These are phyloP conservation scores for Odontamblyopus rebecca DNA, from an alignment of 2,797 vertebrate species.

Conservation along the genomic window DNA sequence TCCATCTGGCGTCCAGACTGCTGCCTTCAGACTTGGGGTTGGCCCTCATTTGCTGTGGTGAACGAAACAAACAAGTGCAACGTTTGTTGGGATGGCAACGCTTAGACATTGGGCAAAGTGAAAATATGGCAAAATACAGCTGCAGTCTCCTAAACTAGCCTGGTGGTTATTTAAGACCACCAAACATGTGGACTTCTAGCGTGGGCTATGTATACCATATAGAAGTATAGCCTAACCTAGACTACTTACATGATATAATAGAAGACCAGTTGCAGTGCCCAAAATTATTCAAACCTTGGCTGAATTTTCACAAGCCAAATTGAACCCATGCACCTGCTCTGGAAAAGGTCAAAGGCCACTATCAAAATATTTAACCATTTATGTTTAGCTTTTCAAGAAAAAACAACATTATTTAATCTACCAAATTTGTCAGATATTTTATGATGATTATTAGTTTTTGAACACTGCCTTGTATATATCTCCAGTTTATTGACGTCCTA, in stretches of 20 bases:
- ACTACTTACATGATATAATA: not conserved
- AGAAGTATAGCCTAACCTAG: not conserved
- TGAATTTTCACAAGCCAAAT: not conserved
- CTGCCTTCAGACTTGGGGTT: conserved; percentile 49
- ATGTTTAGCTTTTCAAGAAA: no score
- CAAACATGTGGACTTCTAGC: not conserved
- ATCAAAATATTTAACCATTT: not conserved
- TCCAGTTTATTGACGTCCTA: no score
- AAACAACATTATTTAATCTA: not conserved
- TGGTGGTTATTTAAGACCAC: conserved; percentile 9
- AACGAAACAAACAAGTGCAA: conserved; percentile 60
- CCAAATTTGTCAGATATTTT: not conserved
- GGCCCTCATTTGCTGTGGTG: conserved; percentile 54
- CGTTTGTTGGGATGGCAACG: conserved; percentile 22
- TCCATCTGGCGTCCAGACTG: conserved; percentile 75
- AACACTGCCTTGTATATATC: no score
- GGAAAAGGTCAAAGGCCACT: not conserved
- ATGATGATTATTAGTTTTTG: no score
- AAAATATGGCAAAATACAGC: conserved; percentile 7
- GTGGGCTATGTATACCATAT: not conserved
- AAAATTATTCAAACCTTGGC: no score
- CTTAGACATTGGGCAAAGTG: conserved; percentile 8
- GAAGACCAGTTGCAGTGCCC: no score
- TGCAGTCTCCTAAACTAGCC: not conserved
- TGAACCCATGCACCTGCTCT: not conserved